These are phyloP conservation scores for Chlorodrepanis virens DNA, from an alignment of 2,113 vertebrate species.

Conservation along the genomic window DNA sequence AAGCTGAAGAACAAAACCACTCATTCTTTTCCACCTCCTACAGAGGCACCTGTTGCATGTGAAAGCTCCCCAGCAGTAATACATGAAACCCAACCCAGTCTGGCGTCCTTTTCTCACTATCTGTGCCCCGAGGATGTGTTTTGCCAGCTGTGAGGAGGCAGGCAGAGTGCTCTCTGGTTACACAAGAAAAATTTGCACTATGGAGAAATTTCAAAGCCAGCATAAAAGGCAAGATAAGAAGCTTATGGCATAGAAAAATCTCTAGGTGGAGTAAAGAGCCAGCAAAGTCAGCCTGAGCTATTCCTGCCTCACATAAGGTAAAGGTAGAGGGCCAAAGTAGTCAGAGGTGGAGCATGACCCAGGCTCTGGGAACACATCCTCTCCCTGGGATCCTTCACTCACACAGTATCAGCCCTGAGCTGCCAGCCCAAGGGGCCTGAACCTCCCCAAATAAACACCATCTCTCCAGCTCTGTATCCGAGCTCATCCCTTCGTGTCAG, in stretches of 20 bases:
- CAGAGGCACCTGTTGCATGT: neutral
- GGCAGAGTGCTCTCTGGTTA: neutral
- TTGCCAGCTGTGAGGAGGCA: neutral
- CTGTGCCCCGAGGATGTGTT: neutral
- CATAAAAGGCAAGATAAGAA: neutral
- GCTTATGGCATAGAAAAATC: constrained; percentile 13
- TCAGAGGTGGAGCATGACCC: fast-evolving
- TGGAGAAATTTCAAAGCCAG: neutral
- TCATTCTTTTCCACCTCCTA: neutral
- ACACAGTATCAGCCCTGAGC: neutral
- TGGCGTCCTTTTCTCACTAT: neutral
- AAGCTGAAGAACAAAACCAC: neutral
- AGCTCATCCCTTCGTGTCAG: neutral
- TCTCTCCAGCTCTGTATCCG: neutral
- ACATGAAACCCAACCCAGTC: neutral
- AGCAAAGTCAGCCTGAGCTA: neutral
- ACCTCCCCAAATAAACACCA: neutral
- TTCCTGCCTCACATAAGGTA: neutral
- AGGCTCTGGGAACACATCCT: neutral
- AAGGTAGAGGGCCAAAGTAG: neutral
- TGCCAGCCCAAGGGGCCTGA: neutral
- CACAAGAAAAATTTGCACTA: neutral
- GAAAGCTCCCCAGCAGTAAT: neutral
- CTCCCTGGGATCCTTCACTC: neutral
- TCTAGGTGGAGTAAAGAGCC: constrained; percentile 41